Conservation (phyloP, 2,797 vertebrate genomes). For the Ceyx erithaca region DNA sequence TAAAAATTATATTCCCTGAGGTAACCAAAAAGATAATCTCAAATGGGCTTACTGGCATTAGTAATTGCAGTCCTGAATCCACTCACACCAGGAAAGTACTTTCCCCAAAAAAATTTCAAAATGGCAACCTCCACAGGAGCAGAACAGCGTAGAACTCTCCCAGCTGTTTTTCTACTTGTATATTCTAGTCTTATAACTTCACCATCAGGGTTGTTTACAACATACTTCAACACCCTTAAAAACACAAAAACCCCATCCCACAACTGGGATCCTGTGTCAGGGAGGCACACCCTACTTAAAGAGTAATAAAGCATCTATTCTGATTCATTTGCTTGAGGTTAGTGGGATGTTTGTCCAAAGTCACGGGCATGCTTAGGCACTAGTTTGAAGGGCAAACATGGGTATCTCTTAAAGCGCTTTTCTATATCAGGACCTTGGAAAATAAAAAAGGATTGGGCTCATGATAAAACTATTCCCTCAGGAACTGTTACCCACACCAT, state of each 20-base stretch:
- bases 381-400: slow-evolving; percentile 21
- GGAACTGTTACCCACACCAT: slow-evolving; percentile 18
- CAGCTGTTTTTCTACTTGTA: background rate
- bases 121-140: background rate
- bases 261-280: background rate
- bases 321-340: background rate
- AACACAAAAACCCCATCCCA: background rate
- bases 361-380: background rate
- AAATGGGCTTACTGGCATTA: background rate
- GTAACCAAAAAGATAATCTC: background rate
- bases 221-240: background rate
- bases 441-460: background rate
- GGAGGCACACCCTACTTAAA: background rate
- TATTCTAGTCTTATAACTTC: background rate
- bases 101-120: background rate
- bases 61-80: background rate
- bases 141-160: background rate
- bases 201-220: background rate
- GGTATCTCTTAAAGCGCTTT: slow-evolving; percentile 28
- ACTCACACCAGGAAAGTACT: background rate
- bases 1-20: background rate
- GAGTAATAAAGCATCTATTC: background rate
- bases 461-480: slow-evolving; percentile 9
- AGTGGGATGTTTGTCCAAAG: background rate
- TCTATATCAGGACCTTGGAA: slow-evolving; percentile 28